Base-by-base conservation (phyloP, 2,113 vertebrate species). In the Pungitius pungitius region DNA sequence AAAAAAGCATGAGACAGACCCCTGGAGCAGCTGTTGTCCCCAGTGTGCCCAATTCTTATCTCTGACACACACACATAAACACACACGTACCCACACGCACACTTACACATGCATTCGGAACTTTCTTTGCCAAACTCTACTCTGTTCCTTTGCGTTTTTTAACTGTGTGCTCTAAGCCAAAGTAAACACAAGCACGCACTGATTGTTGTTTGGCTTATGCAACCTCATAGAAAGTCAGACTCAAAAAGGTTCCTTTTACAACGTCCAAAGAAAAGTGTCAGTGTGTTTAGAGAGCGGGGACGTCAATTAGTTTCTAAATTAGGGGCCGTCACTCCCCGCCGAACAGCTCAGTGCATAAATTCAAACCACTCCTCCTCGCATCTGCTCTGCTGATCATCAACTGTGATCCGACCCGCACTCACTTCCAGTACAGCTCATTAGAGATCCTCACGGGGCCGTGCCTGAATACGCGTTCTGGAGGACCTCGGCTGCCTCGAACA, bases 21-120 rank as follows among this genome's bases (percentile, higher is more conserved):
- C 88, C 83, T 77, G 75, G 75, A 91, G 88, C 88, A 88, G 77
- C 88, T 82, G 86, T 73, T 82, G 78, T 85, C 83, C 79, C 84
- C 57, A 65, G 75, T 3, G 70, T 64, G 65, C 72, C 58, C 69
- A 70, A 27, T 58, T 61, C 58, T 79, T 65, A 39, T 22, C 35
- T 15, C 22, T 52, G 22, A 62, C 43, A 22, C 37, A 8, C 52
- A 5, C 26, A 3, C 52, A 17, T 24, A 27, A 11, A 7, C 12
- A 55, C 24, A 55, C 52, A 55, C 52, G 8, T 6, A 15, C 14
- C 3, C 13, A 17, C 13, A 17, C 6, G 26, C 51, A 27, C 24
- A 52, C 49, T 3, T 17, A 59, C 42, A 78, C 68, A 56, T 26
- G 22, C 54, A 58, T 15, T 22, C 1, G 30, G 9, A 7, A 24